Conservation (phyloP, 2,113 vertebrate species). For the Pavo muticus region DNA sequence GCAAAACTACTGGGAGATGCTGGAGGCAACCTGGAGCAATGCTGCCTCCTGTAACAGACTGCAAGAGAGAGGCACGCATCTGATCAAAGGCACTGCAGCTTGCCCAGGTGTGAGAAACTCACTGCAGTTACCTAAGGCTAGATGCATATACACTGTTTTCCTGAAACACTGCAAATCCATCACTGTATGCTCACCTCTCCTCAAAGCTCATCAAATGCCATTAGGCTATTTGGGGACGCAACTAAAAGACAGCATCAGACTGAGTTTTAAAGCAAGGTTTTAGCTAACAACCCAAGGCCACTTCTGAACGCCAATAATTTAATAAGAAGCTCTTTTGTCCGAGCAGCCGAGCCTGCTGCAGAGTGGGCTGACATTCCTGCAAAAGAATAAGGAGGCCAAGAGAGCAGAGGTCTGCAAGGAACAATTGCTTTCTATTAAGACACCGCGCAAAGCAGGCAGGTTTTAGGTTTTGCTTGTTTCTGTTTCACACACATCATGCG, state of each 20-base stretch:
- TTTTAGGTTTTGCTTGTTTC: not conserved
- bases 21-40: not conserved
- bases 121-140: not conserved
- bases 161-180: not conserved
- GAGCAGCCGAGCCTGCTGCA: not conserved
- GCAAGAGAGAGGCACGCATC: not conserved
- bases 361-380: slow-evolving; percentile 36
- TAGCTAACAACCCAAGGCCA: not conserved
- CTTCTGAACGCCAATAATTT: not conserved
- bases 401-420: slow-evolving; percentile 18
- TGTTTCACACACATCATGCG: slow-evolving; percentile 4
- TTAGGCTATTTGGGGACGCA: not conserved
- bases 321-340: slow-evolving; percentile 21
- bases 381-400: not conserved
- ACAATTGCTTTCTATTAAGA: slow-evolving; percentile 57
- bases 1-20: not conserved
- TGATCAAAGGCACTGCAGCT: not conserved
- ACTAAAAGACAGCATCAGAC: not conserved
- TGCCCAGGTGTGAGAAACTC: not conserved
- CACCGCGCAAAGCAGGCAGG: not conserved
- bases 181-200: not conserved
- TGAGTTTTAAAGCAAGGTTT: not conserved
- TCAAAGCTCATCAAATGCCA: not conserved
- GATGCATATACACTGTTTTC: not conserved
- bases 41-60: not conserved